A percentile compares a stretch with the other conserved stretches of the same genome.
These are phyloP conservation scores for Tribolium castaneum DNA, from an alignment of 1,140 invertebrate genomes.

Conservation along the genomic window DNA sequence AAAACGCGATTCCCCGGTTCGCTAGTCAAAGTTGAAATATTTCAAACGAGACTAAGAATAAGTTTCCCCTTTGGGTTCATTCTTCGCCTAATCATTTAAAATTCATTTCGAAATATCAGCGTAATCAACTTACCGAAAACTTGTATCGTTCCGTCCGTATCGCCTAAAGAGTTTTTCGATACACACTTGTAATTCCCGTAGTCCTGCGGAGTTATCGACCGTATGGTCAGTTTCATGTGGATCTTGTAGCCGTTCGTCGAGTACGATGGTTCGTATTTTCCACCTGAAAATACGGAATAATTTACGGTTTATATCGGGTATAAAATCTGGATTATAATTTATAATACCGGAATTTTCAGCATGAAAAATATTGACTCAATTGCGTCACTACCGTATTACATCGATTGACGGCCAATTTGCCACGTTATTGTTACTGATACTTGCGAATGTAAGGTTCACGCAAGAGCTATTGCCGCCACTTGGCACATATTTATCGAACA, in stretches of 20 bases:
- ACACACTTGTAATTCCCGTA: constrained; percentile 88
- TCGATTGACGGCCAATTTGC: constrained; percentile 20
- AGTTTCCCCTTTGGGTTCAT: constrained; percentile 24
- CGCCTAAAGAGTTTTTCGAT: constrained; percentile 82
- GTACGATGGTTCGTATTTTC: constrained; percentile 77
- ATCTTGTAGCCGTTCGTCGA: constrained; percentile 80
- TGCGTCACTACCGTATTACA: constrained; percentile 4
- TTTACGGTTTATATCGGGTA: constrained; percentile 16
- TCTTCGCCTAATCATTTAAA: constrained; percentile 39
- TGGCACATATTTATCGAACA: background rate
- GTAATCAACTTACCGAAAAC: constrained; percentile 77
- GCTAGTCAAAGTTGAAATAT: constrained; percentile 48
- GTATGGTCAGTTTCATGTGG: constrained; percentile 81
- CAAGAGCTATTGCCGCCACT: background rate
- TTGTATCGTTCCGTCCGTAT: constrained; percentile 87
- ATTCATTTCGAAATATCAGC: constrained; percentile 12
- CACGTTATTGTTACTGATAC: constrained; percentile 3
- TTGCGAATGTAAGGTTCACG: background rate
- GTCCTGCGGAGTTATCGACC: constrained; percentile 73
- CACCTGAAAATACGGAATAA: constrained; percentile 67
- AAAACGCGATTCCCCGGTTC: constrained; percentile 47
- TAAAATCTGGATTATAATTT: constrained; percentile 21
- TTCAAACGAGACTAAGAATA: constrained; percentile 15
- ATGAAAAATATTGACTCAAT: constrained; percentile 15
- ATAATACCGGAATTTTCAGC: constrained; percentile 15